Conservation (phyloP, 2,888 invertebrate genomes). For the Platerodrilus igneus region DNA sequence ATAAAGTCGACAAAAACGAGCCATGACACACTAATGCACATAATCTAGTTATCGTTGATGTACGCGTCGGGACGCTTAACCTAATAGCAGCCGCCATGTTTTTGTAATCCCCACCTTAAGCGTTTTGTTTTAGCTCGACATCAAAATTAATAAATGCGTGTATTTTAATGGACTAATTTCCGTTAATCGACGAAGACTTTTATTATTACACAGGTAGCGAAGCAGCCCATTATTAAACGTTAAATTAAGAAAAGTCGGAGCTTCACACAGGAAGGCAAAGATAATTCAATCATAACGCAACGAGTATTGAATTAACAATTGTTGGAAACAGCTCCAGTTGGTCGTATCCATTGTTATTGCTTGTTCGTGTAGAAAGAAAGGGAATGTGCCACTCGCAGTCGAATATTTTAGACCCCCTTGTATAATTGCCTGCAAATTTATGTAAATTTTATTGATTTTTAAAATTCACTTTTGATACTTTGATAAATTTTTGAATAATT, state of each 20-base stretch:
- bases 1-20: conserved; percentile 39
- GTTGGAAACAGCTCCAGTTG: conserved; percentile 21
- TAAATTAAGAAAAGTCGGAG: conserved; percentile 24
- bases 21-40: conserved; percentile 43
- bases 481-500: no score
- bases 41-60: conserved; percentile 40
- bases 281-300: conserved; percentile 30
- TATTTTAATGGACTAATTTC: conserved; percentile 31
- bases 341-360: conserved; percentile 21
- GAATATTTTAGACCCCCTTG: no score
- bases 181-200: conserved; percentile 27
- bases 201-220: conserved; percentile 31
- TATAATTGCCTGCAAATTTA: no score
- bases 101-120: conserved; percentile 30
- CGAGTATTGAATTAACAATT: conserved; percentile 25
- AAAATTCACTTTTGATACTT: no score
- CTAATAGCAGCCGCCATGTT: conserved; percentile 34
- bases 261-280: conserved; percentile 25
- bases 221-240: conserved; percentile 24
- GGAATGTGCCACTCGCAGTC: conserved; percentile 18
- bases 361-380: conserved; percentile 22
- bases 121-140: conserved; percentile 23
- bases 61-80: conserved; percentile 32
- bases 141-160: conserved; percentile 31
- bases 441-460: no score